phyloP scores from a whole-genome alignment of 2,797 vertebrate species.

The Rhincodon typus region DNA sequence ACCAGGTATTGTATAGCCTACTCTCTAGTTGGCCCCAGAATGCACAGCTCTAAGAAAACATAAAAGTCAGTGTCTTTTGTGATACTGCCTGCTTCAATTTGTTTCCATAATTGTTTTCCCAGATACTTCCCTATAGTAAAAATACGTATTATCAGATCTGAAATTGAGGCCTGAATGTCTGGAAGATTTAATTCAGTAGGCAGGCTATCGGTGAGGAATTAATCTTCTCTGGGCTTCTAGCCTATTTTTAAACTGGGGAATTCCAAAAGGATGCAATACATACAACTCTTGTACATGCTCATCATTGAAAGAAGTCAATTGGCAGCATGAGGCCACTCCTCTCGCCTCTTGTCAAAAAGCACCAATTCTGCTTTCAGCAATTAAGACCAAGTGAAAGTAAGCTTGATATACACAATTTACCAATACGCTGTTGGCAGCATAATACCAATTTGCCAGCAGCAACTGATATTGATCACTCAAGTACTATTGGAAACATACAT shows the following conservation, averaged over 20 bases:
- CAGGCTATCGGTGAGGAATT: background rate
- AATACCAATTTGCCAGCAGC: no score
- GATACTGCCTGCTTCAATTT: background rate
- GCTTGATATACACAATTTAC: background rate
- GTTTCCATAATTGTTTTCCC: background rate
- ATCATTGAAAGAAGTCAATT: background rate
- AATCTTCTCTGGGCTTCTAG: background rate
- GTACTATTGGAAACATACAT: background rate
- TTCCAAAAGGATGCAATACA: background rate
- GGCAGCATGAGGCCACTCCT: no score
- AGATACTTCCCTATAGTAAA: background rate
- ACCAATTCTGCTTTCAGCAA: background rate
- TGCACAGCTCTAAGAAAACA: background rate
- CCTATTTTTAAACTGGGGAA: background rate
- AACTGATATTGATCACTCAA: background rate
- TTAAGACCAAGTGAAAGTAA: background rate
- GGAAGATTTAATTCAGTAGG: background rate
- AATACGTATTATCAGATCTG: background rate
- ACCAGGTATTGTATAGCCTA: no score
- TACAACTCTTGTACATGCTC: background rate
- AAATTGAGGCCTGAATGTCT: background rate
- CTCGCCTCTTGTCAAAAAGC: background rate
- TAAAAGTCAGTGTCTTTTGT: background rate
- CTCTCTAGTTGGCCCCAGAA: no score
- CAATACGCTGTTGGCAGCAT: background rate